Conservation (phyloP, 1,140 invertebrate genomes). For the Nasonia vitripennis region DNA sequence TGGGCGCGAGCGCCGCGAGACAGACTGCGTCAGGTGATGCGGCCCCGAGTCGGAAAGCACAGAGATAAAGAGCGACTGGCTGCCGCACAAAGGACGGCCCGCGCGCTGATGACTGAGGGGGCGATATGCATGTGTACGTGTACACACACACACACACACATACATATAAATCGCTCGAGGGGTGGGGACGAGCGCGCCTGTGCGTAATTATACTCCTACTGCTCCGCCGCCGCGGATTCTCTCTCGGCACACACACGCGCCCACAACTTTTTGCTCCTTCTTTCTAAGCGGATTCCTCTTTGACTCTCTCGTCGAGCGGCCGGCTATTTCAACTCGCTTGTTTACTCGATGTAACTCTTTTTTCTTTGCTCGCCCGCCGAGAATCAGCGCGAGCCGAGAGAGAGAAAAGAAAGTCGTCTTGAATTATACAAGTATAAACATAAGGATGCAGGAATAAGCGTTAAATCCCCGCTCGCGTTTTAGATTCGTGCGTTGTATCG, state of each 20-base stretch:
- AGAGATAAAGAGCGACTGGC: background rate
- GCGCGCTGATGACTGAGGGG: background rate
- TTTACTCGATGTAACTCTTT: background rate
- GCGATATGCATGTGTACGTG: background rate
- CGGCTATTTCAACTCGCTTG: background rate
- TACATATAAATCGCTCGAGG: background rate
- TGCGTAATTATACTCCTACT: constrained; percentile 3
- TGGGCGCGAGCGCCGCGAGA: background rate
- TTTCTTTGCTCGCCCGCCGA: background rate
- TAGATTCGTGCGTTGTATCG: background rate
- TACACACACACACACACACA: background rate
- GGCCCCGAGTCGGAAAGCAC: background rate
- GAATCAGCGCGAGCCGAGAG: too few relatives aligned
- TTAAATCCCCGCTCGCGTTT: background rate
- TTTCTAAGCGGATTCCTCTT: constrained; percentile 1
- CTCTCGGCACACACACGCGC: background rate
- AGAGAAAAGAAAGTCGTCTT: too few relatives aligned
- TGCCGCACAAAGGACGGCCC: background rate
- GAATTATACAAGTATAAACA: too few relatives aligned
- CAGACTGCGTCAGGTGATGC: background rate
- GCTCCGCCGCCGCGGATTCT: background rate
- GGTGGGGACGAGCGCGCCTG: background rate
- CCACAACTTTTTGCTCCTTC: constrained; percentile 17
- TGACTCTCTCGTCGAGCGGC: background rate
- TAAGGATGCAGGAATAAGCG: background rate